These are phyloP conservation scores for Drosophila gaucha DNA, from an alignment of 2,888 invertebrate species.

Conservation along the genomic window DNA sequence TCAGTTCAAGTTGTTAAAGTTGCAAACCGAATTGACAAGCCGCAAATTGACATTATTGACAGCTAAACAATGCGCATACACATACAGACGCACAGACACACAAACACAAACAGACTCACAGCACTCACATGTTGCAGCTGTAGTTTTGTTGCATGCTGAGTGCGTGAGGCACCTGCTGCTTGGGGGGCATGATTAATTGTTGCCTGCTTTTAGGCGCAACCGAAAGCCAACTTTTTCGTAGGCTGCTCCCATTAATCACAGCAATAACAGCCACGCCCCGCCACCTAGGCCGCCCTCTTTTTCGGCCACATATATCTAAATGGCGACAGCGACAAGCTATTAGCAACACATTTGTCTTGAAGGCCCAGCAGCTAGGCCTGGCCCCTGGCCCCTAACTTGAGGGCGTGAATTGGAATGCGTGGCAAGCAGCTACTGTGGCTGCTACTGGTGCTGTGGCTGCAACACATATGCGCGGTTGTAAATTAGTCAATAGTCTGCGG, in stretches of 20 bases:
- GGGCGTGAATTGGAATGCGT: slow-evolving; percentile 64
- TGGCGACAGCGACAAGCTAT: slow-evolving; percentile 73
- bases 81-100: not conserved
- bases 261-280: slow-evolving; percentile 1
- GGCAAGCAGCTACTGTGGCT: slow-evolving; percentile 22
- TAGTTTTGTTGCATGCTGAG: slow-evolving; percentile 9
- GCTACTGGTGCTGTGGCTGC: slow-evolving; percentile 37
- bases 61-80: slow-evolving; percentile 9
- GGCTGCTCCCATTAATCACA: slow-evolving; percentile 71
- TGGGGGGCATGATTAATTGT: slow-evolving; percentile 69
- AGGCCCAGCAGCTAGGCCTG: slow-evolving; percentile 40
- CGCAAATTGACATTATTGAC: slow-evolving; percentile 37
- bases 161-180: slow-evolving; percentile 53
- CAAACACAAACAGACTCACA: no score
- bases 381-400: slow-evolving; percentile 29
- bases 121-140: slow-evolving; percentile 17
- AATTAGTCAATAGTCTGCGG: slow-evolving; percentile 75
- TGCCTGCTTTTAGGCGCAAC: slow-evolving; percentile 34
- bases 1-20: slow-evolving; percentile 9
- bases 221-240: slow-evolving; percentile 61
- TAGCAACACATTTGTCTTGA: slow-evolving; percentile 77
- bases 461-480: slow-evolving; percentile 63
- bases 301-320: slow-evolving; percentile 24
- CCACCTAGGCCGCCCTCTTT: not conserved
- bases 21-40: slow-evolving; percentile 10